Conservation (phyloP, 2,797 vertebrate species). For the Enteromius viviparus region DNA sequence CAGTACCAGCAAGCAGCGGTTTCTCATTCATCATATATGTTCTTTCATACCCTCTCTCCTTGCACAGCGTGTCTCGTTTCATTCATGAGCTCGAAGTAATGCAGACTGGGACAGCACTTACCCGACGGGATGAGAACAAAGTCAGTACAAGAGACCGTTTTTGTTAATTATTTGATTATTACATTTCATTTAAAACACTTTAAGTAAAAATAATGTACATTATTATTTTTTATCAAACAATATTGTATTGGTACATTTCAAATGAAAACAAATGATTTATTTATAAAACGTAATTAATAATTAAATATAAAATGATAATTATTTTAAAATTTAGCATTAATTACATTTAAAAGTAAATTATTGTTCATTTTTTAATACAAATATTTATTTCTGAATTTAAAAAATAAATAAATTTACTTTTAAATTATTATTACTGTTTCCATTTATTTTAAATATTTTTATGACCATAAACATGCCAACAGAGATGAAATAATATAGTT, state of each 20-base stretch:
- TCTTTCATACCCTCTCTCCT: slow-evolving; percentile 3
- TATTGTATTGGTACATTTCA: neutral
- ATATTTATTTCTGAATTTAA: neutral
- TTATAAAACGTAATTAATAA: neutral
- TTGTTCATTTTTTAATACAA: neutral
- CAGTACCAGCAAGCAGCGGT: neutral
- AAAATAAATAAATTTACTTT: neutral
- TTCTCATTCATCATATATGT: slow-evolving; percentile 39
- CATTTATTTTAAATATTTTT: neutral
- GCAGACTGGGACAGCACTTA: neutral
- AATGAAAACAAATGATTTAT: neutral
- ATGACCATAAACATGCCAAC: neutral
- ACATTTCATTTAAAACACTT: neutral
- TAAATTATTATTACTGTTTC: neutral
- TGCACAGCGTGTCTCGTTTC: slow-evolving; percentile 7
- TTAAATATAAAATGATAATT: neutral
- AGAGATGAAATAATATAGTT: neutral
- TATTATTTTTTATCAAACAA: neutral
- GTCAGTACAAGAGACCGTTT: neutral
- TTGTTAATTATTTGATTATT: neutral
- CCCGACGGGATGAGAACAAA: neutral
- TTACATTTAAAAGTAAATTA: neutral
- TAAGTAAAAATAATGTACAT: neutral
- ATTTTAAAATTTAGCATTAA: neutral
- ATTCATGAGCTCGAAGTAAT: neutral